Conservation (phyloP, 2,797 vertebrate genomes). For the Enteromius mattozi region DNA sequence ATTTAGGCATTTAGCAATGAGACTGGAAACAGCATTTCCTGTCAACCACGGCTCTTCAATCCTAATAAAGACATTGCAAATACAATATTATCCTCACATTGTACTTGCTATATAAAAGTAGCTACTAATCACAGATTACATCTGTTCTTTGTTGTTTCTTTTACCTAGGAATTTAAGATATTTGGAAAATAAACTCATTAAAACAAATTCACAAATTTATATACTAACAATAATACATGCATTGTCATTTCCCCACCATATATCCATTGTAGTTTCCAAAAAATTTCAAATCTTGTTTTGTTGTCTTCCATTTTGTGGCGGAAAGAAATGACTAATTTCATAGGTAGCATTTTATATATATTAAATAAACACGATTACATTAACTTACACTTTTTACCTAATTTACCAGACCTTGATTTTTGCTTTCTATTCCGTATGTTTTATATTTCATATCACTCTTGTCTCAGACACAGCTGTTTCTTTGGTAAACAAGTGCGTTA, state of each 20-base stretch:
- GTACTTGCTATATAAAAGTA: not conserved
- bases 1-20: constrained; percentile 68
- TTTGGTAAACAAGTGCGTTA: not conserved
- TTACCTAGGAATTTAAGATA: not conserved
- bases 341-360: not conserved
- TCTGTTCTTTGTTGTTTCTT: not conserved
- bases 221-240: not conserved
- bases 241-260: not conserved
- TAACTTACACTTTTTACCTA: not conserved
- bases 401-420: not conserved
- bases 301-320: not conserved
- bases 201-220: not conserved
- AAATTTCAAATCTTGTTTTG: not conserved
- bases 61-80: constrained; percentile 63
- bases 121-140: not conserved
- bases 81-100: not conserved
- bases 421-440: not conserved
- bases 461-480: not conserved
- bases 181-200: not conserved
- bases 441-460: not conserved
- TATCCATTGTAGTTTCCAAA: not conserved
- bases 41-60: constrained; percentile 79
- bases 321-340: not conserved
- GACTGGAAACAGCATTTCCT: constrained; percentile 54
- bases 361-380: not conserved